Percentiles rank a stretch among this genome's conserved stretches.
Evolutionary conservation across 2,113 vertebrate species (phyloP).

Genomic region (Elaphurus davidianus): DNA sequence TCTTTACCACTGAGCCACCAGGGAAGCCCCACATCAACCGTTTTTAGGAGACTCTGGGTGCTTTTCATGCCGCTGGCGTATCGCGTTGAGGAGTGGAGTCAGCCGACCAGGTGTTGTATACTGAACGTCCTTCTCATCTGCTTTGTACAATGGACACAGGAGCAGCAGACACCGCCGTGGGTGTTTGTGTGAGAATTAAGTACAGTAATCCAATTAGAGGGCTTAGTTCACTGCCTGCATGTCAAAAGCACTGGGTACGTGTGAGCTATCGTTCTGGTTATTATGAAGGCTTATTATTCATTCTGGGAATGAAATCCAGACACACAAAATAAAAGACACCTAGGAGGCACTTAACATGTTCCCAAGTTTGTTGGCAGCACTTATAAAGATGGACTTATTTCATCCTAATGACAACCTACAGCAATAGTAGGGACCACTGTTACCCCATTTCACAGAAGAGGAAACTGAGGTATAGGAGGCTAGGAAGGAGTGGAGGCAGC

Average conservation of each 20-base stretch:
- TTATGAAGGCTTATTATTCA: background rate
- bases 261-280: background rate
- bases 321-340: background rate
- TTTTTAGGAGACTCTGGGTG: background rate
- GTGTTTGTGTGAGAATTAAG: background rate
- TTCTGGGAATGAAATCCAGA: background rate
- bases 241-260: background rate
- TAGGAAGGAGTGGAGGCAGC: background rate
- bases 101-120: too few species aligned
- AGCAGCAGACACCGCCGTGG: background rate
- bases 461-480: background rate
- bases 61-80: background rate
- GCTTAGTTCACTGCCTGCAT: background rate
- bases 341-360: background rate
- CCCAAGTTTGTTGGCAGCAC: background rate
- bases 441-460: background rate
- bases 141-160: background rate
- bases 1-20: background rate
- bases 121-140: background rate
- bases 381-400: background rate
- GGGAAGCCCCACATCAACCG: background rate
- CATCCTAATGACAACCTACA: background rate
- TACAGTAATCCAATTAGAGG: slow-evolving; percentile 9
- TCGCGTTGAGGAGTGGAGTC: background rate
- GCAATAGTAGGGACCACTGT: background rate